phyloP scores from a whole-genome alignment of 2,797 vertebrate genomes.

The Clarias fuscus region DNA sequence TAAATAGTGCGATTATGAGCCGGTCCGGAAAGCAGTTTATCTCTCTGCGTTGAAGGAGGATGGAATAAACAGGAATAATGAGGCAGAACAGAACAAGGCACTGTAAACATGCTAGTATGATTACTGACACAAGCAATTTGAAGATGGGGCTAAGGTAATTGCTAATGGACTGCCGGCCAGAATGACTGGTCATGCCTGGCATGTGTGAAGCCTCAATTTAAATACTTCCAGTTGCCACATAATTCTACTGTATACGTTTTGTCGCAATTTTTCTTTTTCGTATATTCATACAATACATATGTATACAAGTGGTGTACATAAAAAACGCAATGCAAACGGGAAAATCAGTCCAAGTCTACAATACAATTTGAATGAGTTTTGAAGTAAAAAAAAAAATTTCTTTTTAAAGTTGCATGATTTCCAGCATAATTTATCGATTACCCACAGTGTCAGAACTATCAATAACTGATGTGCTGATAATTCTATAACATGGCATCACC shows the following conservation, averaged over 20 bases:
- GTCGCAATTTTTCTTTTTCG: neutral
- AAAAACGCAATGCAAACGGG: no score
- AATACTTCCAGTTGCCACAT: neutral
- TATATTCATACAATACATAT: no score
- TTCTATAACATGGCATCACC: no score
- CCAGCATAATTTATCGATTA: no score
- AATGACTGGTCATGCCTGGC: neutral
- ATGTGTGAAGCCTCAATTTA: neutral
- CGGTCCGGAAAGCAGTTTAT: slow-evolving; percentile 4
- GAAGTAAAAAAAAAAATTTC: no score
- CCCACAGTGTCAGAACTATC: no score
- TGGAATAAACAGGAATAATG: slow-evolving; percentile 39
- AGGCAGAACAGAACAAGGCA: slow-evolving; percentile 33
- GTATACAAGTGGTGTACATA: no score
- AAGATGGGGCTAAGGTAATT: neutral
- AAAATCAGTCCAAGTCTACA: no score
- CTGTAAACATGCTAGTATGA: slow-evolving; percentile 28
- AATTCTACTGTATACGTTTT: neutral
- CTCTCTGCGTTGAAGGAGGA: neutral
- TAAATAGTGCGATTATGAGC: slow-evolving; percentile 27
- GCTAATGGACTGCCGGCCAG: neutral
- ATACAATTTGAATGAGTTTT: no score
- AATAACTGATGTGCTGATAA: no score
- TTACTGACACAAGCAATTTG: slow-evolving; percentile 23
- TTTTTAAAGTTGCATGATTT: no score